These are phyloP conservation scores for Leptosomus discolor DNA, from an alignment of 2,113 vertebrate species.

Conservation along the genomic window DNA sequence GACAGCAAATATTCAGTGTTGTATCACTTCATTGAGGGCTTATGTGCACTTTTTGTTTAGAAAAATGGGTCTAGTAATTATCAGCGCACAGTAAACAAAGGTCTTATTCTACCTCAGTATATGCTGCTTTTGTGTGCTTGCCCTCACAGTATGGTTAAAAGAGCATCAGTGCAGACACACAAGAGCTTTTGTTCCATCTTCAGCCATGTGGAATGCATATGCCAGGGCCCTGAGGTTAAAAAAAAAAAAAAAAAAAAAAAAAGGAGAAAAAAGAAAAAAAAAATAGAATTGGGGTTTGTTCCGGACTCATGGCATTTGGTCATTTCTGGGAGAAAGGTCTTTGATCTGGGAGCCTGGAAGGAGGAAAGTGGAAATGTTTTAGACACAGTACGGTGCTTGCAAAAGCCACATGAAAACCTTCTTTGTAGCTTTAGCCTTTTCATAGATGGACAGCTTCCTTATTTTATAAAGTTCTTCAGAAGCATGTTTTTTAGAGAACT, in stretches of 20 bases:
- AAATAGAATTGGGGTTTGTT: slow-evolving; percentile 67
- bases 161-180: slow-evolving; percentile 46
- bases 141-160: slow-evolving; percentile 46
- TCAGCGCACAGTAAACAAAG: slow-evolving; percentile 21
- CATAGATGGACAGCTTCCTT: slow-evolving; percentile 76
- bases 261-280: background rate
- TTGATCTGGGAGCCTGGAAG: slow-evolving; percentile 78
- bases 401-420: slow-evolving; percentile 82
- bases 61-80: slow-evolving; percentile 3
- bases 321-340: slow-evolving; percentile 75
- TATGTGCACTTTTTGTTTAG: slow-evolving; percentile 16
- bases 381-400: slow-evolving; percentile 68
- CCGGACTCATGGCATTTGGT: slow-evolving; percentile 78
- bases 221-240: slow-evolving; percentile 71
- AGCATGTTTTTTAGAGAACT: slow-evolving; percentile 1
- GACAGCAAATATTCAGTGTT: background rate
- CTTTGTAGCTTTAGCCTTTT: slow-evolving; percentile 76
- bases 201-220: slow-evolving; percentile 90
- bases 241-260: background rate
- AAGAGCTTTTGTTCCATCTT: slow-evolving; percentile 80
- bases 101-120: slow-evolving; percentile 4
- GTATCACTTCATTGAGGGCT: background rate
- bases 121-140: background rate
- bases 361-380: slow-evolving; percentile 77
- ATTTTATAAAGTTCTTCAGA: slow-evolving; percentile 64